A percentile compares a stretch with the other conserved stretches of the same genome.
Evolutionary conservation across 2,888 invertebrate genomes (phyloP).

Genomic region (Aleiodes testaceus): DNA sequence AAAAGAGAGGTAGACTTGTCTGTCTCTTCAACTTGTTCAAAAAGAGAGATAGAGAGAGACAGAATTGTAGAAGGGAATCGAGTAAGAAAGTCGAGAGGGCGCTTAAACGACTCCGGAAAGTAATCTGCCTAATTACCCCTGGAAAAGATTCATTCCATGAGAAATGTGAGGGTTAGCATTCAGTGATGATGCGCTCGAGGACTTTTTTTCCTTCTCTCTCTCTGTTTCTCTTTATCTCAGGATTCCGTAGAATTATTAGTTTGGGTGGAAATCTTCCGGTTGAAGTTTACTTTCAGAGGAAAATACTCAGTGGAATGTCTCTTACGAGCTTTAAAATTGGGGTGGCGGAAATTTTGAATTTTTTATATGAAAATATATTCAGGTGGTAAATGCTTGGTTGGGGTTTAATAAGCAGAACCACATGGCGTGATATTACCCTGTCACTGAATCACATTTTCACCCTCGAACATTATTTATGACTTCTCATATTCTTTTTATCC

Average conservation of each 20-base stretch:
- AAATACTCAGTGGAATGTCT: neutral
- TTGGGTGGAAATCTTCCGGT: slow-evolving; percentile 14
- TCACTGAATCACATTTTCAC: slow-evolving; percentile 58
- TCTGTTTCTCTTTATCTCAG: too few species aligned
- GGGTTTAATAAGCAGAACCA: slow-evolving; percentile 64
- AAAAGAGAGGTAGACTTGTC: neutral
- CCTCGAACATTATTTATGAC: slow-evolving; percentile 37
- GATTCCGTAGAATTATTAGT: slow-evolving; percentile 25
- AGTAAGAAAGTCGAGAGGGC: slow-evolving; percentile 60
- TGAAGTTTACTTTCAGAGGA: neutral
- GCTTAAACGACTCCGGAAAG: slow-evolving; percentile 70
- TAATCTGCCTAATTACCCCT: slow-evolving; percentile 72
- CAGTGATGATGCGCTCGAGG: slow-evolving; percentile 20
- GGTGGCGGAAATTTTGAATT: slow-evolving; percentile 7
- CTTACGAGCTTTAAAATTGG: neutral
- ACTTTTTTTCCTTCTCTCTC: slow-evolving; percentile 7
- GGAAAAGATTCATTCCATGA: slow-evolving; percentile 69
- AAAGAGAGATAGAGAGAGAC: slow-evolving; percentile 14
- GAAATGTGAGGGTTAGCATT: slow-evolving; percentile 17
- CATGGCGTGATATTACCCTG: slow-evolving; percentile 66
- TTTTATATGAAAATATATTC: neutral
- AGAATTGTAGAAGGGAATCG: slow-evolving; percentile 30
- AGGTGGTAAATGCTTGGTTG: slow-evolving; percentile 29
- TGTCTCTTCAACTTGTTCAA: neutral
- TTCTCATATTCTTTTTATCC: neutral